A percentile compares a stretch with the other conserved stretches of the same genome.
Conservation (phyloP, 2,888 invertebrate genomes). For the Luperina nickerlii region DNA sequence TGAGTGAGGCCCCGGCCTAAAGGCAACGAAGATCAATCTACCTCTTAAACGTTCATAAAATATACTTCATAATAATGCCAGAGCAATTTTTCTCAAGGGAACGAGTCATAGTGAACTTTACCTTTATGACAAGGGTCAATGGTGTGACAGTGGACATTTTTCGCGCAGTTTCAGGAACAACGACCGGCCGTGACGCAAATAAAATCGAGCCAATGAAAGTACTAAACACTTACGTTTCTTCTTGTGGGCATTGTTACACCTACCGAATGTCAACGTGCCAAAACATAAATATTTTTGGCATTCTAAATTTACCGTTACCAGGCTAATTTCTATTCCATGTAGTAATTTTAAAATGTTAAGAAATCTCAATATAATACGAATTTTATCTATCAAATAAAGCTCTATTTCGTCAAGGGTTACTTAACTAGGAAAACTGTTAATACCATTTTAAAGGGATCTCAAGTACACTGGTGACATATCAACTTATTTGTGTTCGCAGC, state of each 20-base stretch:
- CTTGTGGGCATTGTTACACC: conserved; percentile 67
- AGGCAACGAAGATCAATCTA: conserved; percentile 2
- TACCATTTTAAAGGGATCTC: not conserved
- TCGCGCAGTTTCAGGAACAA: conserved; percentile 79
- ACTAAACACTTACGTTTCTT: conserved; percentile 70
- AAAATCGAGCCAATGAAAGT: conserved; percentile 74
- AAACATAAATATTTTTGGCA: conserved; percentile 74
- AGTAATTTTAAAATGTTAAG: conserved; percentile 14
- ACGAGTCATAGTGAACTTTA: conserved; percentile 67
- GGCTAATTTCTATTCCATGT: conserved; percentile 60
- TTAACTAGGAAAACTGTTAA: not conserved
- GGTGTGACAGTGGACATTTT: conserved; percentile 74
- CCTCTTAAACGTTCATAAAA: conserved; percentile 2
- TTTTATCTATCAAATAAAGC: not conserved
- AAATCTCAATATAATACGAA: not conserved
- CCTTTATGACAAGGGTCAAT: conserved; percentile 76
- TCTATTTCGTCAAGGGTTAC: not conserved
- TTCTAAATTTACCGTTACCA: conserved; percentile 69
- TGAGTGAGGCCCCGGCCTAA: too few relatives aligned
- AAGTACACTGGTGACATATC: conserved; percentile 19
- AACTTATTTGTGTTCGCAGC: conserved; percentile 57
- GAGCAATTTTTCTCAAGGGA: conserved; percentile 47
- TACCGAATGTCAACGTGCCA: conserved; percentile 73
- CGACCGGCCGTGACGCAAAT: conserved; percentile 83
- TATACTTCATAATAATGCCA: conserved; percentile 10